Evolutionary conservation across 2,888 invertebrate species (phyloP).

Genomic region (Athripsodes cinereus): DNA sequence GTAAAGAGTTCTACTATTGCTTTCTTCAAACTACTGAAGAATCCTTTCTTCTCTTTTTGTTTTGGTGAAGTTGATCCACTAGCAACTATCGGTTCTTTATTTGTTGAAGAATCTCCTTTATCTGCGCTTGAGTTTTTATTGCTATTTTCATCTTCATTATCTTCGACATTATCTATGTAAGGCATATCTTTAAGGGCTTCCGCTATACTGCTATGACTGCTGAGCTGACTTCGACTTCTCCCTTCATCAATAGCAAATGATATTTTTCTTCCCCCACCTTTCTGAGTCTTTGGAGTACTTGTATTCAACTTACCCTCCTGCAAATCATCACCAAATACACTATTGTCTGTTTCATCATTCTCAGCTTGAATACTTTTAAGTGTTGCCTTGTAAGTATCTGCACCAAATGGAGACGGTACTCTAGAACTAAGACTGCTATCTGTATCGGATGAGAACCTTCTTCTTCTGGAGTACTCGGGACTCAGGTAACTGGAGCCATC

Average conservation of each 20-base stretch:
- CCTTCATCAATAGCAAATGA: conserved; percentile 21
- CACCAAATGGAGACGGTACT: conserved; percentile 21
- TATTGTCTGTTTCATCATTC: conserved; percentile 1
- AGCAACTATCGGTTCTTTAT: not conserved
- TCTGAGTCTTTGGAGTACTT: conserved; percentile 16
- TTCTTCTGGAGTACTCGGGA: conserved; percentile 14
- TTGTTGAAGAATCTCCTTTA: not conserved
- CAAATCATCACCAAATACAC: conserved; percentile 4
- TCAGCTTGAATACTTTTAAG: conserved; percentile 5
- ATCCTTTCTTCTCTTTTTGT: conserved; percentile 11
- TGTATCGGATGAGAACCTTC: conserved; percentile 22
- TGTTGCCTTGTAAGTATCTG: not conserved
- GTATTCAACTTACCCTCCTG: conserved; percentile 11
- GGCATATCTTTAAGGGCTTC: conserved; percentile 26
- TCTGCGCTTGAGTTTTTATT: not conserved
- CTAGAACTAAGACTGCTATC: conserved; percentile 21
- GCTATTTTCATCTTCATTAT: not conserved
- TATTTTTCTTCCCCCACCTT: conserved; percentile 18
- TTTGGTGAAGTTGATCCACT: not conserved
- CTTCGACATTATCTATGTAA: conserved; percentile 22
- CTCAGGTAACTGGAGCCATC: conserved; percentile 14
- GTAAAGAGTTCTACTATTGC: conserved; percentile 19
- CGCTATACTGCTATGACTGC: conserved; percentile 22
- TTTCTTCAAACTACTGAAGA: conserved; percentile 21
- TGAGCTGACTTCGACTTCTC: conserved; percentile 10